Base-by-base conservation (phyloP, 2,113 vertebrate genomes). In the Egretta garzetta region DNA sequence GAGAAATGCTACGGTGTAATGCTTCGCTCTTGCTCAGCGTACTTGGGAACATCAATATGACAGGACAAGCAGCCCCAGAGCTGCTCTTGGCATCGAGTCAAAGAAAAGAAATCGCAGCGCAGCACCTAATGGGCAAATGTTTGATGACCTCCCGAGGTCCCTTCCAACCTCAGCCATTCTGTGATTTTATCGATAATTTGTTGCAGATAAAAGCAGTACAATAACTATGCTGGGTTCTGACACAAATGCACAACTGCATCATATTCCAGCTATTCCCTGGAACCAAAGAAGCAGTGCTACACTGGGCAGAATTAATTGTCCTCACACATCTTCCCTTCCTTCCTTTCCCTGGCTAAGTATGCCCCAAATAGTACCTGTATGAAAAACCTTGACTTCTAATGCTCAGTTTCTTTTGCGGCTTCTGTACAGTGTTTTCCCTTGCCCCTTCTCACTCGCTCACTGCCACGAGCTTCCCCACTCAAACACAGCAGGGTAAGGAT, bases 81-180 rank as follows among this genome's bases (percentile, higher is more conserved):
- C 26, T 32, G 22, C 18, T 20, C 22, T 26, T 3, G 1, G 64
- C 6, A 41, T 10, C 1, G 1, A 37, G 16, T 32, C 47, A 58
- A 75, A 68, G 14, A 24, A 18, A 73, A 74, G n/a, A 43, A 68
- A 56, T 23, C 27, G 12, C 3, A 67, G 19, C 2, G 1, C 4
- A 22, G 60, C 32, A 74, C 53, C n/a, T 19, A 17, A 19, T 64
- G 33, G 62, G 81, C 24, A n/a, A 52, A 75, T 2, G 11, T 6
- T 14, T 0, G 0, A 20, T 6, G 18, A 23, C 3, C 35, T 58
- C 43, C 24, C 45, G 62, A 80, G 17, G 45, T 56, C 28, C 18
- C 17, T 58, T 52, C 41, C 72, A 52, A 41, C 37, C 50, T 64
- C 55, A 80, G 49, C 49, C 12, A 20, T 11, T 59, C 16, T 17